These are phyloP conservation scores for Vultur gryphus DNA, from an alignment of 2,797 vertebrate genomes.

Conservation along the genomic window DNA sequence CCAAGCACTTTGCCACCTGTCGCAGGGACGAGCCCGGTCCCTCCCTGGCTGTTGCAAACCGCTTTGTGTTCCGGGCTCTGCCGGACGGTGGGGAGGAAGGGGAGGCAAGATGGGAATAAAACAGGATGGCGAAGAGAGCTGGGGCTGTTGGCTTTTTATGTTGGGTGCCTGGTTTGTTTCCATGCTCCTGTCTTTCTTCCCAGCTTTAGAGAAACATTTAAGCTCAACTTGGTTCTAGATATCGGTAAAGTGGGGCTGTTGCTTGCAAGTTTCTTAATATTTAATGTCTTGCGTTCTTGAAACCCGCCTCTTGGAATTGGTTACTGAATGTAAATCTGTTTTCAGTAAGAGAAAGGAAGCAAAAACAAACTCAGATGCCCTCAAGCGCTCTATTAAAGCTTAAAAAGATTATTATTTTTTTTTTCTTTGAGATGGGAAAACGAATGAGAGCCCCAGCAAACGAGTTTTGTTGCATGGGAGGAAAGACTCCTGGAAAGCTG, in stretches of 20 bases:
- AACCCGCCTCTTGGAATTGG: not conserved
- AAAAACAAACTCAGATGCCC: not conserved
- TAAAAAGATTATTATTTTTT: not conserved
- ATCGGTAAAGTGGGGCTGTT: not conserved
- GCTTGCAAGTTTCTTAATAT: not conserved
- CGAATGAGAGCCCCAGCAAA: not conserved
- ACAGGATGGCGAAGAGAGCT: not conserved
- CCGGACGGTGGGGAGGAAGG: not conserved
- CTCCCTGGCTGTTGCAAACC: not conserved
- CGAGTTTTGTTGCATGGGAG: not conserved
- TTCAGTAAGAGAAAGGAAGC: not conserved
- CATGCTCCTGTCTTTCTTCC: accelerated
- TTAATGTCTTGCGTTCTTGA: not conserved
- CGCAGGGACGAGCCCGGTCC: not conserved
- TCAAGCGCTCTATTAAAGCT: conserved; percentile 4
- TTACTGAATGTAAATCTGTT: not conserved
- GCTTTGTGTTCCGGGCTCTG: not conserved
- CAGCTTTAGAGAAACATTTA: not conserved
- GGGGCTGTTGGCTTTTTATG: not conserved
- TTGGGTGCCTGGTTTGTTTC: not conserved
- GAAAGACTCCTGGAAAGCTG: not conserved
- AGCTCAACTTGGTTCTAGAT: not conserved
- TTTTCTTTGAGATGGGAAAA: not conserved
- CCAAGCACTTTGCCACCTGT: conserved; percentile 17
- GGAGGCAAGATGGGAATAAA: not conserved